Base-by-base conservation (phyloP, 2,797 vertebrate genomes). In the Mastacembelus armatus region DNA sequence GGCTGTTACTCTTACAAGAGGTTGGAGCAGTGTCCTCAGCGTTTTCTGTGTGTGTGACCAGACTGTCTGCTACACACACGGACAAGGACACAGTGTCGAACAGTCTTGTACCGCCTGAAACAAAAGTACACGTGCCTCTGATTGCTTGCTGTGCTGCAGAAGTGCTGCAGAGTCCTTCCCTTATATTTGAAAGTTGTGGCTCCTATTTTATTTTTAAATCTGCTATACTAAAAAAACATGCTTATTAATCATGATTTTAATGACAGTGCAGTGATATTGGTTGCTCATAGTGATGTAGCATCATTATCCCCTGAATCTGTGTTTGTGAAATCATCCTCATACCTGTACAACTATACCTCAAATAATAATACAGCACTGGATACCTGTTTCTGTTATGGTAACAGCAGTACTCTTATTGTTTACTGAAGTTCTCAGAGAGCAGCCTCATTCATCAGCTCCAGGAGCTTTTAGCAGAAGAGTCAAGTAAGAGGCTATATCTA, bases 401-500 rank as follows among this genome's bases (percentile, higher is more conserved):
- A n/a, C n/a, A n/a, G n/a, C n/a, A n/a, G n/a, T n/a, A n/a, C n/a
- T n/a, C n/a, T n/a, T n/a, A 8, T 51, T 64, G 52, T 58, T 51
- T 62, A 2, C 61, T n/a, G 35, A 2, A 16, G 30, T 62, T 42
- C 54, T 66, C 33, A 0, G 69, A 72, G 60, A 69, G 24, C 70
- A 9, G 42, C 55, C 22, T 32, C 44, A 5, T 72, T 66, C 49
- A 2, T 44, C 33, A 29, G 62, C 70, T 49, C 48, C 35, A 3
- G 49, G 59, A 66, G 54, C 66, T 77, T 80, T 77, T 39, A 66
- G 38, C 51, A 26, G 33, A 19, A 54, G 74, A 81, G 85, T 88
- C 85, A 84, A 85, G 74, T 66, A 44, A 60, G 78, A 80, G 83
- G 87, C 84, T 22, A 15, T 10, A 12, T 63, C 64, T 84, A 80